A percentile compares a stretch with the other conserved stretches of the same genome.
These are phyloP conservation scores for Polyergus mexicanus DNA, from an alignment of 1,140 invertebrate genomes.

Conservation along the genomic window DNA sequence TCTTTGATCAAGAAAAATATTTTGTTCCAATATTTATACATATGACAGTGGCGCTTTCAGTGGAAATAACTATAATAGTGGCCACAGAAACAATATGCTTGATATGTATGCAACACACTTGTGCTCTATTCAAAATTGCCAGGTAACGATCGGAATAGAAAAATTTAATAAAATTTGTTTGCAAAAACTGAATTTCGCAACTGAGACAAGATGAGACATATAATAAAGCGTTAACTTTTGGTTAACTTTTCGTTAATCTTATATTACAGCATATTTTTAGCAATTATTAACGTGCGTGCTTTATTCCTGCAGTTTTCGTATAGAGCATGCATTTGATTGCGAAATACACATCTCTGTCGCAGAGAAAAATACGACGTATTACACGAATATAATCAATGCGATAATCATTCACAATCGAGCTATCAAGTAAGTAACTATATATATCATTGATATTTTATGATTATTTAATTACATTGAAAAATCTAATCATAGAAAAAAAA, in stretches of 20 bases:
- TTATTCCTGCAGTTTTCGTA: constrained; percentile 19
- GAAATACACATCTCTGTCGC: not conserved
- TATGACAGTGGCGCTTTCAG: constrained; percentile 10
- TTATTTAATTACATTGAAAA: not conserved
- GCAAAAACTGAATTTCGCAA: not conserved
- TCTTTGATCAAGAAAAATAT: constrained; percentile 64
- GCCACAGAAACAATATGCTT: constrained; percentile 42
- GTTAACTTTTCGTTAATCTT: not conserved
- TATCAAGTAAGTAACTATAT: constrained; percentile 3
- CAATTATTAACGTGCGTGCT: not conserved
- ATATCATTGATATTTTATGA: not conserved
- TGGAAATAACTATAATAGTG: constrained; percentile 16
- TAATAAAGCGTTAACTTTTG: not conserved
- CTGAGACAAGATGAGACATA: not conserved
- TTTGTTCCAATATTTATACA: constrained; percentile 59
- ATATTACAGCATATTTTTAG: not conserved
- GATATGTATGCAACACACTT: constrained; percentile 47
- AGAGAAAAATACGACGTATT: not conserved
- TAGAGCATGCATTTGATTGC: constrained; percentile 23
- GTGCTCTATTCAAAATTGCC: constrained; percentile 61
- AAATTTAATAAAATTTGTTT: not conserved
- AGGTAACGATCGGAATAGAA: constrained; percentile 25
- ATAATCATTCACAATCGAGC: constrained; percentile 11
- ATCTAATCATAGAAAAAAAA: not conserved
- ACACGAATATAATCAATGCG: constrained; percentile 21